These are phyloP conservation scores for Smithornis capensis DNA, from an alignment of 2,113 vertebrate genomes.

Conservation along the genomic window DNA sequence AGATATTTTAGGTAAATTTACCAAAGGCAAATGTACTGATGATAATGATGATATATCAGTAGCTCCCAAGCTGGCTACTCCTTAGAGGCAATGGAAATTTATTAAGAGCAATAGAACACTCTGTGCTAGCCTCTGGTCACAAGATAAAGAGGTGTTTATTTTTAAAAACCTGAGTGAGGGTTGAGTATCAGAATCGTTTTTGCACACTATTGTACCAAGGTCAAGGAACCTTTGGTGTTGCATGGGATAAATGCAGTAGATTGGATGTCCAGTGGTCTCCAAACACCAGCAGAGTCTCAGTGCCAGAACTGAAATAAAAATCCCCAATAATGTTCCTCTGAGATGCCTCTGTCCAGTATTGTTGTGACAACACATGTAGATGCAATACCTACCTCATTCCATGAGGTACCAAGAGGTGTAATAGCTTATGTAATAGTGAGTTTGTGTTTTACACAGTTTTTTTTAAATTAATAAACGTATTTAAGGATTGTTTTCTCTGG, in stretches of 20 bases:
- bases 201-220: not conserved
- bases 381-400: not conserved
- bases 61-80: not conserved
- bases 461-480: not conserved
- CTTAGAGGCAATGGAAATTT: conserved; percentile 1
- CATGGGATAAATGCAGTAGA: not conserved
- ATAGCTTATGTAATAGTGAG: not conserved
- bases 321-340: not conserved
- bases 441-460: not conserved
- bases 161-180: not conserved
- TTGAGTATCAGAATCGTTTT: not conserved
- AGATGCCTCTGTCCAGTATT: not conserved
- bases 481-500: not conserved
- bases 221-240: not conserved
- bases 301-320: not conserved
- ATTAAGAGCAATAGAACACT: not conserved
- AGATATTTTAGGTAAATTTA: conserved; percentile 15
- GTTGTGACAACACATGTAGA: rapidly evolving
- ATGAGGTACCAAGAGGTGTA: not conserved
- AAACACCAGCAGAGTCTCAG: not conserved
- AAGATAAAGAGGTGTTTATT: not conserved
- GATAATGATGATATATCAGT: not conserved
- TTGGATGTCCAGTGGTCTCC: not conserved
- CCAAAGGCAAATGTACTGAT: not conserved
- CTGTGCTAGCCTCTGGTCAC: not conserved